Percentiles rank a stretch among this genome's conserved stretches.
phyloP scores from a whole-genome alignment of 2,888 invertebrate species.

The Choristoneura rosaceana region DNA sequence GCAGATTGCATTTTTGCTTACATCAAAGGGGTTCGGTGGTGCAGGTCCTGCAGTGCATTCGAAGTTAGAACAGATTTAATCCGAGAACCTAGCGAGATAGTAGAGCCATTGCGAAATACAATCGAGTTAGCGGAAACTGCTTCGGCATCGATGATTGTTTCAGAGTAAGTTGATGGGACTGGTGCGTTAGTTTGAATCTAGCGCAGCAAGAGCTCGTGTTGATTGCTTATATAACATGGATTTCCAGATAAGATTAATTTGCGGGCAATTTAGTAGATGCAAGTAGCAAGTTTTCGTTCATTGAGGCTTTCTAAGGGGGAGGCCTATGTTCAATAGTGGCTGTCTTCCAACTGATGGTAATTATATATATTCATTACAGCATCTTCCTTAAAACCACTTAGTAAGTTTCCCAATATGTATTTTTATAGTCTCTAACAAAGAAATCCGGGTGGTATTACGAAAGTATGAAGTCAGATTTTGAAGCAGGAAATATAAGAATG shows the following conservation, averaged over 20 bases:
- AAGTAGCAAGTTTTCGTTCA: no score
- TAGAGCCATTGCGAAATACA: slow-evolving; percentile 19
- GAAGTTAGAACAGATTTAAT: slow-evolving; percentile 6
- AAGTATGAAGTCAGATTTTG: background rate
- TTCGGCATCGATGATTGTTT: slow-evolving; percentile 19
- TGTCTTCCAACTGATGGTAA: background rate
- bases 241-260: no score
- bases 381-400: no score
- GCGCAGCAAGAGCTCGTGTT: background rate
- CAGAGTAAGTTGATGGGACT: slow-evolving; percentile 9
- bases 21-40: slow-evolving; percentile 25
- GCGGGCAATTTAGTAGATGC: no score
- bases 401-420: no score
- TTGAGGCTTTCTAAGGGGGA: no score
- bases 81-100: background rate
- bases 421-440: background rate
- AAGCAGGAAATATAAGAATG: slow-evolving; percentile 40
- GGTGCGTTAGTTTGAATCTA: slow-evolving; percentile 8
- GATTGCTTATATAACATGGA: background rate
- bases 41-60: slow-evolving; percentile 12
- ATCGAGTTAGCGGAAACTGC: slow-evolving; percentile 12
- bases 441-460: background rate
- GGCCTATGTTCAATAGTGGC: no score
- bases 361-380: background rate
- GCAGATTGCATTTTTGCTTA: slow-evolving; percentile 39